Percentiles rank a stretch among this genome's conserved stretches.
These are phyloP conservation scores for Cyprinodon variegatus DNA, from an alignment of 2,113 vertebrate genomes.

Conservation along the genomic window DNA sequence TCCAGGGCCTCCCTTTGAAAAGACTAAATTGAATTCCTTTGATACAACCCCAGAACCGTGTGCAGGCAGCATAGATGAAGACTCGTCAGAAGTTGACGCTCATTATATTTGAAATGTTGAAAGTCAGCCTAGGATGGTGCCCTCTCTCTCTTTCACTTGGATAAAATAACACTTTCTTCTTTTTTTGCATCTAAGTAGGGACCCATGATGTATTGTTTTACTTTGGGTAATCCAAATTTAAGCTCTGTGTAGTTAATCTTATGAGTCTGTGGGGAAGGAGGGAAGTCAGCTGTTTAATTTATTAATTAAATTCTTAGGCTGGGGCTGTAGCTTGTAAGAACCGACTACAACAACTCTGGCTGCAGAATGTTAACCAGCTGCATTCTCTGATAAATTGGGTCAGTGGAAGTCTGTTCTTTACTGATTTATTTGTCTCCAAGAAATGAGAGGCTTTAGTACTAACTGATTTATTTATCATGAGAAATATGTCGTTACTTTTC, in stretches of 20 bases:
- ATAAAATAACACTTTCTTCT: constrained; percentile 20
- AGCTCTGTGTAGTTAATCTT: constrained; percentile 25
- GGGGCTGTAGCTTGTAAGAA: constrained; percentile 15
- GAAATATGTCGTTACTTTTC: background rate
- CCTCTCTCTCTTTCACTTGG: constrained; percentile 9
- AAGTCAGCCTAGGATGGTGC: constrained; percentile 35
- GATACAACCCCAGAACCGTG: constrained; percentile 45
- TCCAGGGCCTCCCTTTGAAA: constrained; percentile 59
- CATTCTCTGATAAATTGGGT: background rate
- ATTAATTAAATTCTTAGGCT: constrained; percentile 41
- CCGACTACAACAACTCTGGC: background rate
- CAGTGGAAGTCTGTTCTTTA: no score
- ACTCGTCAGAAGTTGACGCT: constrained; percentile 63
- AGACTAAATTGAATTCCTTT: constrained; percentile 72
- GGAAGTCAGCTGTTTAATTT: constrained; percentile 37
- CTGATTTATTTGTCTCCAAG: background rate
- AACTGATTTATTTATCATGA: background rate
- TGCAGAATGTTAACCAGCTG: constrained; percentile 5
- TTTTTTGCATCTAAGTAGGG: constrained; percentile 22
- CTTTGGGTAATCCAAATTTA: constrained; percentile 42
- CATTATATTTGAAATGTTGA: constrained; percentile 68
- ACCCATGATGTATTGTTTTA: constrained; percentile 49
- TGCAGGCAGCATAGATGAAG: constrained; percentile 67
- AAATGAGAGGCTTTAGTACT: background rate
- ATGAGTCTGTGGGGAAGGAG: constrained; percentile 30